phyloP scores from a whole-genome alignment of 2,113 vertebrate genomes.

The Calypte anna region DNA sequence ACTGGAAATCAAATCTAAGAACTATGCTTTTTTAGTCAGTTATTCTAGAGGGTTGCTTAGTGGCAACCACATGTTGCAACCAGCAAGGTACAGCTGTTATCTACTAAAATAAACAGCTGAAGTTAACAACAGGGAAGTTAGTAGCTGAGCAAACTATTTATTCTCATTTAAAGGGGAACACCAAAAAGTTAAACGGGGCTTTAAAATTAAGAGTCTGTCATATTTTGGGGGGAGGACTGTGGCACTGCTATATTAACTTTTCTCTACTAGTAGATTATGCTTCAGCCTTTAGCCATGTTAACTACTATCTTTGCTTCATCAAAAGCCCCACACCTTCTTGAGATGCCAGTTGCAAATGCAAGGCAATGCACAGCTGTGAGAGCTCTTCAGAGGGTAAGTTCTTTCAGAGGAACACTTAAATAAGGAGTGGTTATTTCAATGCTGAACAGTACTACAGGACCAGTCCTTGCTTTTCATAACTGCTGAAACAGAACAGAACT shows the following conservation, averaged over 20 bases:
- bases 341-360: not conserved
- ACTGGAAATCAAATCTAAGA: not conserved
- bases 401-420: not conserved
- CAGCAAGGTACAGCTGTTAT: rapidly evolving
- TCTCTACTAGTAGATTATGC: not conserved
- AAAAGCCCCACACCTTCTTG: not conserved
- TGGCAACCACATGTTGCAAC: not conserved
- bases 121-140: not conserved
- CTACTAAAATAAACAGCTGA: not conserved
- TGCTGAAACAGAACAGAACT: not conserved
- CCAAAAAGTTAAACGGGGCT: not conserved
- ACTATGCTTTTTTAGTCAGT: not conserved
- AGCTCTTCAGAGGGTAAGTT: not conserved
- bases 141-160: not conserved
- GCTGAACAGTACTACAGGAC: not conserved
- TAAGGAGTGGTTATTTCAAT: not conserved
- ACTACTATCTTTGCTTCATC: not conserved
- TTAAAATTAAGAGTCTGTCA: not conserved
- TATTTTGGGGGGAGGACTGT: not conserved
- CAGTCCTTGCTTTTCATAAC: not conserved
- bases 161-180: not conserved
- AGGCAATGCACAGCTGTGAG: not conserved
- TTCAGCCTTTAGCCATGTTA: not conserved
- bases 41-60: not conserved
- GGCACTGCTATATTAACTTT: not conserved